Evolutionary conservation across 2,113 vertebrate species (phyloP).

Genomic region (Cebidichthys violaceus): DNA sequence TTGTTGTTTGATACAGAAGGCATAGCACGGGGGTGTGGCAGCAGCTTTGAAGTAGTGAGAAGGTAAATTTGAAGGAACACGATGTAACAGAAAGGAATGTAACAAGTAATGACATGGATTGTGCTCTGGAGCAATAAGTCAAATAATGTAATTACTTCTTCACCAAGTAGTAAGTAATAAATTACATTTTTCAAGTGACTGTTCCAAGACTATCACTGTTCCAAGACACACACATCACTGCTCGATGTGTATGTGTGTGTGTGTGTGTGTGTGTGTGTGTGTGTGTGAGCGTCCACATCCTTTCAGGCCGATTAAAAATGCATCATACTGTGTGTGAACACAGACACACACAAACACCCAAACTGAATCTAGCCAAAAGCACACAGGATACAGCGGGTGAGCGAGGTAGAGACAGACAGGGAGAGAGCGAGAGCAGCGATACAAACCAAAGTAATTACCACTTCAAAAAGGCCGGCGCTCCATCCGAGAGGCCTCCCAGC

Average conservation of each 20-base stretch:
- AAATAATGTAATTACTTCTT: neutral
- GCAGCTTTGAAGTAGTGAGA: neutral
- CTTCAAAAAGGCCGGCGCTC: constrained; percentile 73
- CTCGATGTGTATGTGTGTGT: neutral
- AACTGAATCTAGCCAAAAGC: constrained; percentile 31
- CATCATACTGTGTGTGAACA: constrained; percentile 9
- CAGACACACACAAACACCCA: constrained; percentile 1
- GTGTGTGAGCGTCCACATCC: constrained; percentile 10
- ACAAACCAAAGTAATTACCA: constrained; percentile 80
- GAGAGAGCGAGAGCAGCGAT: constrained; percentile 46
- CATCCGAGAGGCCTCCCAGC: constrained; percentile 70
- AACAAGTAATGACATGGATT: neutral
- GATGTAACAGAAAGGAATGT: neutral
- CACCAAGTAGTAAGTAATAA: neutral
- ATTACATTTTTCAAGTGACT: neutral
- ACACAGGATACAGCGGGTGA: constrained; percentile 37
- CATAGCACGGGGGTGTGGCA: too few species aligned
- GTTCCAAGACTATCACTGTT: neutral
- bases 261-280: neutral
- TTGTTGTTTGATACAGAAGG: neutral
- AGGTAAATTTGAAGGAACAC: neutral
- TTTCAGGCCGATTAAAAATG: constrained; percentile 39
- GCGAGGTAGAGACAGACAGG: constrained; percentile 21
- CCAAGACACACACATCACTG: neutral
- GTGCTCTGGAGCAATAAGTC: neutral